phyloP scores from a whole-genome alignment of 2,797 vertebrate species.

The Aphelocoma californica region DNA sequence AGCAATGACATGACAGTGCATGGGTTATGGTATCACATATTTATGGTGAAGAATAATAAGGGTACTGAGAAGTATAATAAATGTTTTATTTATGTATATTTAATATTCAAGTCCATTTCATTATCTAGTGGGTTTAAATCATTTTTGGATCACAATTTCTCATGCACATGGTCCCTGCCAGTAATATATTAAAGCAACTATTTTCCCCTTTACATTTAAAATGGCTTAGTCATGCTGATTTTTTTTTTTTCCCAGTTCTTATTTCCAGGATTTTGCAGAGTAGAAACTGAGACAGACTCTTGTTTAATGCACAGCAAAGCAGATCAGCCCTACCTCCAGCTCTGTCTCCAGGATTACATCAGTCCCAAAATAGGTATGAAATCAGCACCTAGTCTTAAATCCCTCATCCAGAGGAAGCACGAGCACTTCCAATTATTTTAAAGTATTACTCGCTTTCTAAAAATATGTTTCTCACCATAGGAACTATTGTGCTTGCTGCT shows the following conservation, averaged over 20 bases:
- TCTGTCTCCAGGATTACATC: constrained; percentile 16
- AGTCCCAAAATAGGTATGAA: constrained; percentile 44
- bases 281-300: not conserved
- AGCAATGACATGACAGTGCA: constrained; percentile 82
- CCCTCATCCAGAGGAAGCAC: constrained; percentile 57
- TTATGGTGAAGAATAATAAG: constrained; percentile 70
- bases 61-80: constrained; percentile 62
- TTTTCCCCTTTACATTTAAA: constrained; percentile 66
- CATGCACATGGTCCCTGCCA: not conserved
- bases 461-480: constrained; percentile 58
- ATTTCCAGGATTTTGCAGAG: constrained; percentile 48
- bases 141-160: constrained; percentile 41
- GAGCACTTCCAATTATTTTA: constrained; percentile 60
- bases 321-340: not conserved
- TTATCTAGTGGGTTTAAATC: constrained; percentile 73
- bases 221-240: constrained; percentile 63
- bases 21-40: constrained; percentile 80
- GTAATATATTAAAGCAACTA: constrained; percentile 54
- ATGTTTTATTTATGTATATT: constrained; percentile 74
- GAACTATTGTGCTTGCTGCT: constrained; percentile 30
- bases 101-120: constrained; percentile 73
- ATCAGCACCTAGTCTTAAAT: constrained; percentile 48
- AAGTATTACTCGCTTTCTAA: constrained; percentile 54
- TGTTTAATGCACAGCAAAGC: not conserved
- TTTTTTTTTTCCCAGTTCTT: constrained; percentile 8